These are phyloP conservation scores for Elachura formosa DNA, from an alignment of 2,113 vertebrate species.

Conservation along the genomic window DNA sequence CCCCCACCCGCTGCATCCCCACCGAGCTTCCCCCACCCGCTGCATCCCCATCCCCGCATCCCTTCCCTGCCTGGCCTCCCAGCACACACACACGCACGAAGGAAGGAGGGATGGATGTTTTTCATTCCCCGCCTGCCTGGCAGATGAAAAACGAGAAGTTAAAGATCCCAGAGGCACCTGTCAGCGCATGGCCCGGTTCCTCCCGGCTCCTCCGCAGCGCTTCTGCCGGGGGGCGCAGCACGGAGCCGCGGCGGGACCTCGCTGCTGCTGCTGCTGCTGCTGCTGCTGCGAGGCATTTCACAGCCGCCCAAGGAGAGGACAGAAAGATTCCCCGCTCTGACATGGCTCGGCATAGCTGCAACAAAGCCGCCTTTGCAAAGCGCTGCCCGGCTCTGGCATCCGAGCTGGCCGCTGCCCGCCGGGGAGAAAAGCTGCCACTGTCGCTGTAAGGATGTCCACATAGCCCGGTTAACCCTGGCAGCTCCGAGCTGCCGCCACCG, in stretches of 20 bases:
- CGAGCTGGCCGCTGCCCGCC: slow-evolving; percentile 49
- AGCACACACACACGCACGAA: neutral
- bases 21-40: neutral
- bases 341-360: slow-evolving; percentile 12
- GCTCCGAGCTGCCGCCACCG: neutral
- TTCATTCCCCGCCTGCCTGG: neutral
- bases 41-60: neutral
- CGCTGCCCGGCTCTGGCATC: slow-evolving; percentile 59
- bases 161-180: neutral
- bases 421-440: slow-evolving; percentile 48
- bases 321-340: slow-evolving; percentile 48
- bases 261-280: slow-evolving; percentile 15
- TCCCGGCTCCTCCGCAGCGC: neutral
- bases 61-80: neutral
- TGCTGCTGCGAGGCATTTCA: slow-evolving; percentile 8
- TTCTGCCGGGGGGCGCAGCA: neutral
- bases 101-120: no score
- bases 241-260: neutral
- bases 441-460: slow-evolving; percentile 68
- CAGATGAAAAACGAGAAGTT: neutral
- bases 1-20: neutral
- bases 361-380: slow-evolving; percentile 66
- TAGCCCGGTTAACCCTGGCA: slow-evolving; percentile 46
- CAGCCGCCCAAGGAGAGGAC: neutral
- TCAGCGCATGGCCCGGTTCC: neutral